Conservation (phyloP, 2,797 vertebrate genomes). For the Tamandua tetradactyla region DNA sequence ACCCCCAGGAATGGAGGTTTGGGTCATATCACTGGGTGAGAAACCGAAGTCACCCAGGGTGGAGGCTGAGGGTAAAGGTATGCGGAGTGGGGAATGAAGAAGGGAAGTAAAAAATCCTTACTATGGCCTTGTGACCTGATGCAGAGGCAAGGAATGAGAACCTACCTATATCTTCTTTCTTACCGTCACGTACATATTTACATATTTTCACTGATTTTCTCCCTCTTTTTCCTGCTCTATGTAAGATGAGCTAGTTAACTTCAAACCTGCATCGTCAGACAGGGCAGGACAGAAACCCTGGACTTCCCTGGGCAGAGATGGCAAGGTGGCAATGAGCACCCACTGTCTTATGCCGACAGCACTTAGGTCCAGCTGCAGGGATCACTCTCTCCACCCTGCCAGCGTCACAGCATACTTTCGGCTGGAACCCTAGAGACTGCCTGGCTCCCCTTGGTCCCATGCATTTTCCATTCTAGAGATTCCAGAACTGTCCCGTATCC, state of each 20-base stretch:
- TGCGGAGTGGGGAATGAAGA: not conserved
- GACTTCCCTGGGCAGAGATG: not conserved
- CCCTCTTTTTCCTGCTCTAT: not conserved
- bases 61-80: not conserved
- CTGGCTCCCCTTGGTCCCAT: not conserved
- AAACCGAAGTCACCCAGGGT: not conserved
- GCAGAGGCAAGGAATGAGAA: not conserved
- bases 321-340: not conserved
- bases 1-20: not conserved
- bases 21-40: not conserved
- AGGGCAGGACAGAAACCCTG: not conserved
- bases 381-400: not conserved
- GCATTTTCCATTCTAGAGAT: not conserved
- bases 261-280: not conserved
- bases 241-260: not conserved
- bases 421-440: not conserved
- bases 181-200: not conserved
- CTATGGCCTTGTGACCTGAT: not conserved
- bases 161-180: not conserved
- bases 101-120: not conserved
- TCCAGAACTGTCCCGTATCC: not conserved
- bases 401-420: not conserved
- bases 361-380: not conserved
- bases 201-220: not conserved
- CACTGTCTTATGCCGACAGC: not conserved